Percentiles rank a stretch among this genome's conserved stretches.
phyloP scores from a whole-genome alignment of 2,888 invertebrate species.

The Elysia crispata region DNA sequence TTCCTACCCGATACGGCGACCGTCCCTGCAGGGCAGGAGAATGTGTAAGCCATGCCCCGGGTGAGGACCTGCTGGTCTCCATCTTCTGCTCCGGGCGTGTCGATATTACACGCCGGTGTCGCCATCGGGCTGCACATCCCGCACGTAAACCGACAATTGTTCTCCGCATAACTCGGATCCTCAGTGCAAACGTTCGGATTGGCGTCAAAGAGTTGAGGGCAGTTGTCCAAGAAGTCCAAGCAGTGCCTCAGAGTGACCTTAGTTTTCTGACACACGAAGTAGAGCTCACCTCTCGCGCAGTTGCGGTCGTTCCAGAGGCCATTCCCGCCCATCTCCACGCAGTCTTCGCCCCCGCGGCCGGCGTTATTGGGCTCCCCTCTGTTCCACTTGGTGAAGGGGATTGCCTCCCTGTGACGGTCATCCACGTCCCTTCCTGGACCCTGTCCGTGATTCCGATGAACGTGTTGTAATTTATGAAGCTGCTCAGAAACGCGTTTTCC shows the following conservation, averaged over 20 bases:
- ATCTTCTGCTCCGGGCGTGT: too few species aligned
- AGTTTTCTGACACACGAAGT: not conserved
- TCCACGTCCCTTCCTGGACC: too few species aligned
- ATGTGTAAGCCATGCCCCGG: too few species aligned
- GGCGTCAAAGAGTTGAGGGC: not conserved
- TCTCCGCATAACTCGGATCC: not conserved
- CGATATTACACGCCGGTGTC: not conserved
- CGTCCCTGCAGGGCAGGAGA: too few species aligned
- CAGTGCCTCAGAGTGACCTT: not conserved
- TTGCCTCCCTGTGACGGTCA: too few species aligned
- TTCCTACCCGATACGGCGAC: too few species aligned
- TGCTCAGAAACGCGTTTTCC: too few species aligned
- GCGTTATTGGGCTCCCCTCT: too few species aligned
- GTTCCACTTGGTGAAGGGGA: too few species aligned
- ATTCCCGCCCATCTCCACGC: not conserved
- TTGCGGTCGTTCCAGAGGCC: not conserved
- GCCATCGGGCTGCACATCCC: not conserved
- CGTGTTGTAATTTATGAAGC: too few species aligned
- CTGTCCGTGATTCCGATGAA: too few species aligned
- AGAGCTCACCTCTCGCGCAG: not conserved
- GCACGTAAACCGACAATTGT: not conserved
- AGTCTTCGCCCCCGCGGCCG: not conserved
- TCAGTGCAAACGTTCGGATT: not conserved
- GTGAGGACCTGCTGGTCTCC: too few species aligned
- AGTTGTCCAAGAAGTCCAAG: slow-evolving; percentile 3